Base-by-base conservation (phyloP, 1,140 invertebrate genomes). In the Eupristina koningsbergeri region DNA sequence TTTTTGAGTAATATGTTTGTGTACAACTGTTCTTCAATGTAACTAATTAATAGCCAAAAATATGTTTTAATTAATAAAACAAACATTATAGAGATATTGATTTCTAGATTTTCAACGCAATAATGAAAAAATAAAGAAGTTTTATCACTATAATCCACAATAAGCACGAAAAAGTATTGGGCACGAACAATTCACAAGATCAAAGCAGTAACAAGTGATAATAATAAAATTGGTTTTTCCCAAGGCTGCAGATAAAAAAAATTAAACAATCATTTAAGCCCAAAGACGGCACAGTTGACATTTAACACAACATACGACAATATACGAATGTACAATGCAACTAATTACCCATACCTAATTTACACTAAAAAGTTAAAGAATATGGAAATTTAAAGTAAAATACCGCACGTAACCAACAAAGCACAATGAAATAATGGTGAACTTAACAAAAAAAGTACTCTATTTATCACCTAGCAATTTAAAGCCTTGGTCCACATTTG, bases 151-250 rank as follows among this genome's bases (percentile, higher is more conserved):
- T 29, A 22, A 8, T 13, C 1, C 0, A 31, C 63, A 34, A 36
- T 41, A 36, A 41, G 19, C 26, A 26, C 26, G 22, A 58, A 26
- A 73, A 73, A 26, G 19, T 41, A n/a, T 11, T 73, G 13, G 45
- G 45, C 0, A 36, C 26, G 39, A 45, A 41, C 17, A 47, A 50
- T 0, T 34, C 29, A 53, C 45, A 47, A 53, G 5, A 29, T 58
- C 7, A 22, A 53, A 58, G 26, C 47, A 31, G 45, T 80, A 69
- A 36, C 26, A 17, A 47, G 50, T 19, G 34, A 41, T 36, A 3
- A 22, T n/a, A 6, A 77, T 67, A 77, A 73, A 84, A 79, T 79
- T 45, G 82, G 75, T 78, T 84, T 79, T 84, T 78, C 82, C 82
- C 82, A 84, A 84, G 82, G 82, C 36, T 82, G 58, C 19, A 29